Evolutionary conservation across 2,797 vertebrate species (phyloP).

Genomic region (Labeo calbasu): DNA sequence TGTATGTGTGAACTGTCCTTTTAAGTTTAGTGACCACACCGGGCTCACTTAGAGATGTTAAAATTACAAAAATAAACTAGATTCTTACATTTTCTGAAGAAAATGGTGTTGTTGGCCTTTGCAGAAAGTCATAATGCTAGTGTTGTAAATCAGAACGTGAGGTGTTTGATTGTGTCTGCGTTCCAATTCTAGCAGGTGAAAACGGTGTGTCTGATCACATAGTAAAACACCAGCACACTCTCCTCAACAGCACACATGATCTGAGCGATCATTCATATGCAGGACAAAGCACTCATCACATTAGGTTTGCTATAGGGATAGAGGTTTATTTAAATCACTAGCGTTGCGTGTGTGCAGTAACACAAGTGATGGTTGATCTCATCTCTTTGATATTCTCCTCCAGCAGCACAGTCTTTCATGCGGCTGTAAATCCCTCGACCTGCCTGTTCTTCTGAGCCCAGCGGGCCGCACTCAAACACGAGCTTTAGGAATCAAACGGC

Average conservation of each 20-base stretch:
- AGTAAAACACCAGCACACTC: neutral
- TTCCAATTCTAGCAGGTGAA: neutral
- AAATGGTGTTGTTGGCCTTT: neutral
- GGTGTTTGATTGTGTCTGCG: no score
- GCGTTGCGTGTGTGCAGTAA: neutral
- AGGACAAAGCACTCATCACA: neutral
- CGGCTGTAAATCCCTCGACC: slow-evolving; percentile 9
- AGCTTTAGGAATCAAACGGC: slow-evolving; percentile 18
- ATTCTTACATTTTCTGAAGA: neutral
- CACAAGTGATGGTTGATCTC: neutral
- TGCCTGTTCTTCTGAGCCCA: neutral
- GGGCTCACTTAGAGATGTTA: neutral
- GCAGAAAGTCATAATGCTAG: neutral
- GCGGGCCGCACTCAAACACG: neutral
- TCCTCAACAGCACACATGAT: neutral
- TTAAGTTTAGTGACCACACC: neutral
- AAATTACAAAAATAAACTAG: neutral
- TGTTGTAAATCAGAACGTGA: neutral
- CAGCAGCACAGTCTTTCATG: neutral
- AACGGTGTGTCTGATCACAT: neutral
- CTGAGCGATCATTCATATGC: neutral
- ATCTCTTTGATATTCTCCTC: slow-evolving; percentile 22
- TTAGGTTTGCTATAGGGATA: neutral
- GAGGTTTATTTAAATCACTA: neutral
- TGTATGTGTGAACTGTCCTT: neutral